A percentile compares a stretch with the other conserved stretches of the same genome.
Evolutionary conservation across 2,113 vertebrate genomes (phyloP).

Genomic region (Ammodytes marinus): DNA sequence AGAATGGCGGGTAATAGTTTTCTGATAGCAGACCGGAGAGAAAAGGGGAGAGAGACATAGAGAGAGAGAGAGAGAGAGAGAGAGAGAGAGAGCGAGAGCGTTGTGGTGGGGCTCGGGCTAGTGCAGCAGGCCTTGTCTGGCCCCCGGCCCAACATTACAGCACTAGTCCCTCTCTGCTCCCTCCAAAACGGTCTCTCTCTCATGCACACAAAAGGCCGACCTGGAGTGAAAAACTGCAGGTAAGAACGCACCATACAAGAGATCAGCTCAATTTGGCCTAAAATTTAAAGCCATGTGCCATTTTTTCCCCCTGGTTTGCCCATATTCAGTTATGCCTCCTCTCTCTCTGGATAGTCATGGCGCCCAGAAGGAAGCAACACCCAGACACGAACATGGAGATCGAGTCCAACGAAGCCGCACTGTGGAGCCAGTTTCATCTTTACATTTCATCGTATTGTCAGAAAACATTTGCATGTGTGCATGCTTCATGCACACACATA

Average conservation of each 20-base stretch:
- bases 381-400: slow-evolving; percentile 8
- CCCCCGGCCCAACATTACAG: slow-evolving; percentile 77
- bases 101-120: slow-evolving; percentile 71
- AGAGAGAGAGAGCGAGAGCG: slow-evolving; percentile 43
- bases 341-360: slow-evolving; percentile 38
- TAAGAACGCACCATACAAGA: slow-evolving; percentile 24
- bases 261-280: slow-evolving; percentile 39
- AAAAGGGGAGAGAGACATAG: background rate
- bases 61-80: slow-evolving; percentile 22
- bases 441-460: slow-evolving; percentile 11
- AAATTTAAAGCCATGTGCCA: slow-evolving; percentile 48
- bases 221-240: slow-evolving; percentile 48
- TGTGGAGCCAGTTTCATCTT: slow-evolving; percentile 11
- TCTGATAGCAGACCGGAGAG: slow-evolving; percentile 20
- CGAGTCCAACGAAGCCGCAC: slow-evolving; percentile 4
- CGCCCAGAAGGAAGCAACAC: slow-evolving; percentile 44
- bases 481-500: slow-evolving; percentile 11
- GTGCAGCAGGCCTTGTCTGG: slow-evolving; percentile 79
- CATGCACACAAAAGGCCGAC: slow-evolving; percentile 47
- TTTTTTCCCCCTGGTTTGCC: slow-evolving; percentile 28
- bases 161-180: slow-evolving; percentile 65
- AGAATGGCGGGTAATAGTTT: slow-evolving; percentile 25
- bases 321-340: slow-evolving; percentile 47
- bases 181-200: slow-evolving; percentile 63
- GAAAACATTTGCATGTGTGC: slow-evolving; percentile 40